These are phyloP conservation scores for Didymodactylos carnosus DNA, from an alignment of 2,888 invertebrate genomes.

Conservation along the genomic window DNA sequence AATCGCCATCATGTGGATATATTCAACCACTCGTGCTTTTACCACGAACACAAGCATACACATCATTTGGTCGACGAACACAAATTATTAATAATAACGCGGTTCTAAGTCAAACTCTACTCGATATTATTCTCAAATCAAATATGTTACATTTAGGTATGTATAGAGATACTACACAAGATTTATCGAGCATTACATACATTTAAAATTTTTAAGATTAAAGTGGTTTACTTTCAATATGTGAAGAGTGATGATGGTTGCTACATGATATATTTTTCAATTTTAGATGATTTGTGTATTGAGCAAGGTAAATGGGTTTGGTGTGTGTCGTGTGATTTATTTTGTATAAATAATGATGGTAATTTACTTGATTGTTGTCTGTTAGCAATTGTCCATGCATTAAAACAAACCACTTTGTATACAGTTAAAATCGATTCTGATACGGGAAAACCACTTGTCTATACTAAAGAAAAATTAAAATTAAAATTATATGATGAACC, in stretches of 20 bases:
- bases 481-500: not conserved
- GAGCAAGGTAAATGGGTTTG: conserved; percentile 1
- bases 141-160: too few species aligned
- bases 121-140: not conserved
- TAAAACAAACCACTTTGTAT: not conserved
- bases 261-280: too few species aligned
- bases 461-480: not conserved
- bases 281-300: not conserved
- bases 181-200: too few species aligned
- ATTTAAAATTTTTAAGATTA: too few species aligned
- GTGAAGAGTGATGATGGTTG: too few species aligned
- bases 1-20: not conserved
- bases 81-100: not conserved
- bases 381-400: not conserved
- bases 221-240: too few species aligned
- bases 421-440: not conserved
- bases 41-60: not conserved
- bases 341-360: not conserved
- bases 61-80: not conserved
- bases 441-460: not conserved
- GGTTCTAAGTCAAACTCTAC: not conserved
- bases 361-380: not conserved
- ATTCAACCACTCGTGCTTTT: not conserved
- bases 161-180: too few species aligned
- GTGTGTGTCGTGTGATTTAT: not conserved